phyloP scores from a whole-genome alignment of 2,113 vertebrate genomes.

The Nematolebias whitei region DNA sequence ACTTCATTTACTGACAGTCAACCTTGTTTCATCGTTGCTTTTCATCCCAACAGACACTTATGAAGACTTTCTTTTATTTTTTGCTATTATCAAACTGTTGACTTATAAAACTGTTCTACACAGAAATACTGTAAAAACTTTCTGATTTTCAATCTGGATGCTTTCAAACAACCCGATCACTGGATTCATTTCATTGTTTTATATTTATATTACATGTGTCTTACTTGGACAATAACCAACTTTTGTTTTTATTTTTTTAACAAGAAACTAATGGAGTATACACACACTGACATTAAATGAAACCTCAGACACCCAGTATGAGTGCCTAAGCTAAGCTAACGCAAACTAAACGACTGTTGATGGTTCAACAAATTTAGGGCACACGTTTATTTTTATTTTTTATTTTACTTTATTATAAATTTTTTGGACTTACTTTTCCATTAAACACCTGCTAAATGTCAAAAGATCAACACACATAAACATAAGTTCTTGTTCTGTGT shows the following conservation, averaged over 20 bases:
- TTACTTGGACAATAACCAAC: slow-evolving; percentile 2
- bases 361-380: slow-evolving; percentile 66
- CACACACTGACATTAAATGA: background rate
- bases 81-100: background rate
- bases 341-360: slow-evolving; percentile 70
- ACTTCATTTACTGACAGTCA: slow-evolving; percentile 1
- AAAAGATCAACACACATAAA: background rate
- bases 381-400: slow-evolving; percentile 35
- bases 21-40: background rate
- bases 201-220: background rate
- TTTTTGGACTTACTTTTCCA: slow-evolving; percentile 29
- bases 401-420: too few species aligned
- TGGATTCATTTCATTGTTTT: slow-evolving; percentile 30
- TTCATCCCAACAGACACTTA: slow-evolving; percentile 3
- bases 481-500: slow-evolving; percentile 15
- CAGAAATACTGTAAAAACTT: background rate
- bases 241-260: slow-evolving; percentile 14
- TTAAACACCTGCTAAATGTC: slow-evolving; percentile 31
- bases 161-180: slow-evolving; percentile 22
- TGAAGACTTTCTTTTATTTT: background rate
- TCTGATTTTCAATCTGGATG: background rate
- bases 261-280: background rate
- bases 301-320: slow-evolving; percentile 19
- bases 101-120: background rate
- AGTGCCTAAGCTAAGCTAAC: slow-evolving; percentile 29